Evolutionary conservation across 2,113 vertebrate genomes (phyloP), one percentile per base, ranked within the genome.

Genomic region (Oreamnos americanus): DNA sequence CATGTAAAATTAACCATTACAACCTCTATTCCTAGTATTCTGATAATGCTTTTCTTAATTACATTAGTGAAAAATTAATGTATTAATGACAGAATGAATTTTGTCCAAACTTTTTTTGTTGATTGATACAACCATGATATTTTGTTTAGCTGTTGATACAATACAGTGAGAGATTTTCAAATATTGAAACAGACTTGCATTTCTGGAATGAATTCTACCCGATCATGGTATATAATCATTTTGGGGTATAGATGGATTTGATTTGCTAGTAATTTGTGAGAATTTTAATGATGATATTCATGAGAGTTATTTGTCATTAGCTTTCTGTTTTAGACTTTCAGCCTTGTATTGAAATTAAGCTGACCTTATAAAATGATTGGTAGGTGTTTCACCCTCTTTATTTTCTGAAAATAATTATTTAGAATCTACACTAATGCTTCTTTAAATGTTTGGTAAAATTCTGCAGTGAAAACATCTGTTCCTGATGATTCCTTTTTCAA

Each of bases 401-500:
- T 91, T 88, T 94, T 88, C 78, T 95, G 51, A 55, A 95, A 95
- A 45, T 87, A 25, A 45, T 86, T 67, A 17, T 36, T 93, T 51
- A 86, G 19, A 93, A 33, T 60, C 79, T 14, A 79, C 21, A 0
- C 74, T 60, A 60, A 25, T 90, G 86, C 78, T 84, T 47, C 30
- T 71, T 79, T 86, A 95, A 83, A 39, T 93, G 30, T 87, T 81
- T 87, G 51, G 28, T 93, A 62, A 87, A 95, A 93, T 91, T 90
- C 43, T 36, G 16, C 23, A 79, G 39, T 86, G 51, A 95, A 89
- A 67, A n/a, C 23, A 26, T 51, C 64, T 89, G 26, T 7, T 47
- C 6, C 71, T 90, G 25, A 60, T 81, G 43, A 74, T 51, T 85
- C 91, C 19, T 95, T 93, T 95, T 76, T 74, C 53, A 93, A 28